phyloP scores from a whole-genome alignment of 2,888 invertebrate species.

The Cephus runcator region DNA sequence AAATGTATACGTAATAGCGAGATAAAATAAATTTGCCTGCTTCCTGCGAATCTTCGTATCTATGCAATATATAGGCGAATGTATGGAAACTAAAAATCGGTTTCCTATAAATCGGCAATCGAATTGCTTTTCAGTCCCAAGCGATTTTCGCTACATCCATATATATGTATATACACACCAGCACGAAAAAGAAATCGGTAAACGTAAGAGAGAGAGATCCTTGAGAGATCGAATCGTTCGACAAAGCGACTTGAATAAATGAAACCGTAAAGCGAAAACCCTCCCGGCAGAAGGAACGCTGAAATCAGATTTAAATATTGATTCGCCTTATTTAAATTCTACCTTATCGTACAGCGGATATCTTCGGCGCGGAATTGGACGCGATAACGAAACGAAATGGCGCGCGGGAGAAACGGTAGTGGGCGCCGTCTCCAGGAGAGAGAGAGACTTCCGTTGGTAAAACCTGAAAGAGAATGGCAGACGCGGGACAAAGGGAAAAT shows the following conservation, averaged over 20 bases:
- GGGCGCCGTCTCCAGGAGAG: not conserved
- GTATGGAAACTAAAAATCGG: not conserved
- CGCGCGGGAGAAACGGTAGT: constrained; percentile 33
- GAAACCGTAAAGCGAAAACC: constrained; percentile 23
- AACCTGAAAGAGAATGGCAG: not conserved
- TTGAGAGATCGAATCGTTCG: constrained; percentile 40
- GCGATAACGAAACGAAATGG: constrained; percentile 61
- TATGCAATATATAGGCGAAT: not conserved
- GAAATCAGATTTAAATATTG: constrained; percentile 64
- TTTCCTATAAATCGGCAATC: not conserved
- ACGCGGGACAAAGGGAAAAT: constrained; percentile 51
- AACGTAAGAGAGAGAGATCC: not conserved
- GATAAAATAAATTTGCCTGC: not conserved
- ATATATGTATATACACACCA: not conserved
- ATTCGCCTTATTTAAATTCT: constrained; percentile 65
- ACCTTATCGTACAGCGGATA: constrained; percentile 53
- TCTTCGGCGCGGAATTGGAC: constrained; percentile 63
- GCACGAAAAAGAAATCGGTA: not conserved
- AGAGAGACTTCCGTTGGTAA: not conserved
- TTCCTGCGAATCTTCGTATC: not conserved
- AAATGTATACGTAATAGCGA: not conserved
- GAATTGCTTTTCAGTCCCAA: not conserved
- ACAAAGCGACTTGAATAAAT: constrained; percentile 45
- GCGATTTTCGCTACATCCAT: not conserved
- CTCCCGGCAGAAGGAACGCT: constrained; percentile 16